These are phyloP conservation scores for Dasyurus viverrinus DNA, from an alignment of 2,113 vertebrate species.

Conservation along the genomic window DNA sequence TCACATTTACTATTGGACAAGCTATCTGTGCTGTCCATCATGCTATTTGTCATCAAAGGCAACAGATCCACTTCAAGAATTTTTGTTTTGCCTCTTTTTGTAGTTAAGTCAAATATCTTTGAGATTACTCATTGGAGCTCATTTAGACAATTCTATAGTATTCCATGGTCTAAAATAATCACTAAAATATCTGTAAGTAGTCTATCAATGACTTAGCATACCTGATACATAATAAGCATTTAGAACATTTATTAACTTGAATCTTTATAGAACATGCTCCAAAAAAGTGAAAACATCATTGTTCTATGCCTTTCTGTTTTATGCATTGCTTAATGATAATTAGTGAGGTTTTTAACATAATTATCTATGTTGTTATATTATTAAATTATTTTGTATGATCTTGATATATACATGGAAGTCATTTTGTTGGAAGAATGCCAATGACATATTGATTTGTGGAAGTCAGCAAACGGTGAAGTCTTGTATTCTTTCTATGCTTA, in stretches of 20 bases:
- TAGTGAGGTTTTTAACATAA: neutral
- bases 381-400: neutral
- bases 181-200: neutral
- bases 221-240: neutral
- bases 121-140: neutral
- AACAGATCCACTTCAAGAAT: neutral
- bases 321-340: neutral
- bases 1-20: neutral
- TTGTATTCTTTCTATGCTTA: neutral
- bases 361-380: neutral
- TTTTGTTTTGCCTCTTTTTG: neutral
- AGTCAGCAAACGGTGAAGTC: neutral
- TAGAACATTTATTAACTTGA: neutral
- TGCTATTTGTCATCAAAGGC: neutral
- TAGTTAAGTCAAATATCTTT: neutral
- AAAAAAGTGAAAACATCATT: neutral
- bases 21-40: neutral
- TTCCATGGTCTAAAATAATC: neutral
- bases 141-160: neutral
- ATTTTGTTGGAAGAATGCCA: neutral
- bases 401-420: neutral
- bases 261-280: neutral
- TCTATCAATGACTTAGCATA: neutral
- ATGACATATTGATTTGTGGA: neutral
- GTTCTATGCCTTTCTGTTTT: neutral